phyloP scores from a whole-genome alignment of 2,797 vertebrate species.

The Anguilla megastoma region DNA sequence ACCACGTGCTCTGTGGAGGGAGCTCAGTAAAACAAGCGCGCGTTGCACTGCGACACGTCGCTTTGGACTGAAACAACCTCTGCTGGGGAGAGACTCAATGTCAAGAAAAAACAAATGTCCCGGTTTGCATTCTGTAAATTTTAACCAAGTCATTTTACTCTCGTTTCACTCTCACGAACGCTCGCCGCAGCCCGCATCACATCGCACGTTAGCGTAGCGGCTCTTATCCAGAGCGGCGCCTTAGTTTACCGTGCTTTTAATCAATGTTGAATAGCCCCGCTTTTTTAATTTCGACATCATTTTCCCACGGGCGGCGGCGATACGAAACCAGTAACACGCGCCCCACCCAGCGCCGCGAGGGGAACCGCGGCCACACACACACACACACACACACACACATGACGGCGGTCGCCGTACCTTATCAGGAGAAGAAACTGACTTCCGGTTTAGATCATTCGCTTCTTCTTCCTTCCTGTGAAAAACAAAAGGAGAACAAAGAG shows the following conservation, averaged over 20 bases:
- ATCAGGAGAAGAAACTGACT: constrained; percentile 60
- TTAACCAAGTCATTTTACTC: neutral
- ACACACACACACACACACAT: too few species aligned
- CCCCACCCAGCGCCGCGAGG: too few species aligned
- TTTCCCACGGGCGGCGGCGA: neutral
- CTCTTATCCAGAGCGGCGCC: neutral
- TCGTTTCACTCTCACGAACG: neutral
- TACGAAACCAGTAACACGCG: neutral
- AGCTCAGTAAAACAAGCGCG: constrained; percentile 32
- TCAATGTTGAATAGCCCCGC: neutral
- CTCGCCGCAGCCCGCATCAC: neutral
- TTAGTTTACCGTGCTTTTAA: neutral
- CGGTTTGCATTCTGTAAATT: neutral
- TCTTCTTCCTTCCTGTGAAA: constrained; percentile 58
- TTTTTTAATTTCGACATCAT: neutral
- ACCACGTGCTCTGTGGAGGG: constrained; percentile 40
- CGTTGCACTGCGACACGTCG: constrained; percentile 29
- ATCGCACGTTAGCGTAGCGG: neutral
- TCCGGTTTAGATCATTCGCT: constrained; percentile 65
- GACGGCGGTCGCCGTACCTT: constrained; percentile 55
- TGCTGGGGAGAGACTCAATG: constrained; percentile 19
- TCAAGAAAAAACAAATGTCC: constrained; percentile 2
- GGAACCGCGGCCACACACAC: too few species aligned
- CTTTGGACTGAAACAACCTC: constrained; percentile 42
- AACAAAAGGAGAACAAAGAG: neutral